These are phyloP conservation scores for Aporophyla lueneburgensis DNA, from an alignment of 2,888 invertebrate genomes.

Conservation along the genomic window DNA sequence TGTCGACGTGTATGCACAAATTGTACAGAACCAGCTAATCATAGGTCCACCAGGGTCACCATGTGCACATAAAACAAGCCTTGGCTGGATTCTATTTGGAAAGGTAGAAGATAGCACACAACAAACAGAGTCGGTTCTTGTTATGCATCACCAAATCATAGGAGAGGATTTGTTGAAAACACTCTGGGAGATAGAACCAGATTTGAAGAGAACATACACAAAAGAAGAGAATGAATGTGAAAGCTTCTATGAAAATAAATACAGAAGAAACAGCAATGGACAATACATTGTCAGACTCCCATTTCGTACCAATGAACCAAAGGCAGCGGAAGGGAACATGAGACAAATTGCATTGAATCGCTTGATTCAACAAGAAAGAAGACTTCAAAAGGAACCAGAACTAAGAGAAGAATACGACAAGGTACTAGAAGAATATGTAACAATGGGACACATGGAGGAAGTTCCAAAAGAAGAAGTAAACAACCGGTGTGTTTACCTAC, in stretches of 20 bases:
- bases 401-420: constrained; percentile 50
- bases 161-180: constrained; percentile 26
- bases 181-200: constrained; percentile 33
- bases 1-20: constrained; percentile 19
- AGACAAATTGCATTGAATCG: constrained; percentile 15
- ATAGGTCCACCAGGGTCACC: too few species aligned
- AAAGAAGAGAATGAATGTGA: constrained; percentile 18
- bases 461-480: constrained; percentile 46
- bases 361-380: constrained; percentile 30
- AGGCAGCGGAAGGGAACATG: constrained; percentile 18
- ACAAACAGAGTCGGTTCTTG: constrained; percentile 30
- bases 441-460: constrained; percentile 59
- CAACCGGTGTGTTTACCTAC: constrained; percentile 21
- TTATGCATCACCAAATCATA: constrained; percentile 35
- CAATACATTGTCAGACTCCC: constrained; percentile 25
- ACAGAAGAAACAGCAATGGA: constrained; percentile 15
- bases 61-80: constrained; percentile 13
- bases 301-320: constrained; percentile 8
- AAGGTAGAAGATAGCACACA: constrained; percentile 45
- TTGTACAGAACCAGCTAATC: constrained; percentile 26
- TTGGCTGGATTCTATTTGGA: constrained; percentile 5
- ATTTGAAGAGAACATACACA: constrained; percentile 6
- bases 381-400: constrained; percentile 35
- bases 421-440: constrained; percentile 62
- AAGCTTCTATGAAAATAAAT: constrained; percentile 6